Base-by-base conservation (phyloP, 1,140 invertebrate species). In the Rhagoletis pomonella region DNA sequence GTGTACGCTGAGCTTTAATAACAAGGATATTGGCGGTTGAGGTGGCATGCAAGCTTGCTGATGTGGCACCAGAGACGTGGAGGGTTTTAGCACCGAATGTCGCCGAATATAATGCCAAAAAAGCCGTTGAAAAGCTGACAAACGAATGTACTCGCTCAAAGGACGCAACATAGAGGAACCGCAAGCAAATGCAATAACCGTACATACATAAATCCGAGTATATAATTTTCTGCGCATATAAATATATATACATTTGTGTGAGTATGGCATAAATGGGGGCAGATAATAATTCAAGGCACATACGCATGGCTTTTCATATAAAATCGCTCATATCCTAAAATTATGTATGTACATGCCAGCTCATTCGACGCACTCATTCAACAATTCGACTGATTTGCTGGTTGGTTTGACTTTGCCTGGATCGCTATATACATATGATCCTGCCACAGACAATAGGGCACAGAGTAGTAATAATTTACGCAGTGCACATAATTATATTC, bases 51-150 rank as follows among this genome's bases (percentile, higher is more conserved):
- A 29, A 29, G 29, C 29, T 29, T 29, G 29, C 29, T 29, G 29
- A 29, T 42, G 44, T 42, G 64, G 44, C 39, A 55, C 50, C 7
- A 14, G 60, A 9, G 60, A 14, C 60, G 12, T 14, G 9, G 9
- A n/a, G 7, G n/a, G n/a, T 14, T 17, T 62, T 29, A 12, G 19
- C 17, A 77, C n/a, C 64, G 10, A 6, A 17, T 17, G 44, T 81
- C 44, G 73, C 29, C 42, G 9, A 29, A 55, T 81, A 81, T 81
- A 55, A 81, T 29, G 47, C 73, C 73, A 81, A 81, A 81, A 29
- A 81, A 81, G 73, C 73, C 73, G 47, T 55, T 81, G 47, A 81
- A 81, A 81, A 81, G 73, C 73, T 81, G 73, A 47, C 73, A 81
- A 81, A 4, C 17, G 4, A n/a, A 14, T 17, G 5, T 55, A 81